Evolutionary conservation across 2,888 invertebrate species (phyloP), one percentile per base, ranked within the genome.

Genomic region (Aphidius colemani): DNA sequence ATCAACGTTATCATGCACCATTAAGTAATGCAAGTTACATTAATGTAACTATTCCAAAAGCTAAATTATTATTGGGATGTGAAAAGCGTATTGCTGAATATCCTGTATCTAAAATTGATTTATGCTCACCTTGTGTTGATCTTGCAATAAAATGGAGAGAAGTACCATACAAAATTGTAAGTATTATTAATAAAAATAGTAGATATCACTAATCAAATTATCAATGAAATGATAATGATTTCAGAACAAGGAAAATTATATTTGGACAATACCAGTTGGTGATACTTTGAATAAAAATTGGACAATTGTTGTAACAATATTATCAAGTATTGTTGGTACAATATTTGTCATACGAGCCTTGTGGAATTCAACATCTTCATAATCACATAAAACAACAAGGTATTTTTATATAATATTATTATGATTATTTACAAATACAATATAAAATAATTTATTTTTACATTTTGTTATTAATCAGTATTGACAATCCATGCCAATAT

Each of bases 1-100:
- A 82, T 64, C 80, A 81, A 50, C 74, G 82, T 45, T 82, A 82
- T 60, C 76, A 73, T 8, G 71, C 73, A 64, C 72, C 80, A 5
- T 70, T 48, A 9, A 39, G 65, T 5, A 65, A 64, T 18, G 74
- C 72, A 9, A 66, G 66, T 44, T 76, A 75, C 10, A 44, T 69
- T 1, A 71, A 72, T 57, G 65, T 78, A 5, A 71, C 64, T 8
- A 49, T 82, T 9, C 72, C 75, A 8, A 58, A 68, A 40, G 75
- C 79, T 30, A 71, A 69, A 5, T 53, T 82, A 51, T 67, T 81
- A 5, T 53, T 81, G 13, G 79, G 81, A 1, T 82, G 82, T 55
- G 70, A 66, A 55, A 53, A 76, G 7, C 71, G 74, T 59, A 63
- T 78, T n/a, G 73, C 69, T 46, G 72, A 77, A n/a, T 69, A 77